These are phyloP conservation scores for Cryptoprocta ferox DNA, from an alignment of 2,797 vertebrate genomes.

Conservation along the genomic window DNA sequence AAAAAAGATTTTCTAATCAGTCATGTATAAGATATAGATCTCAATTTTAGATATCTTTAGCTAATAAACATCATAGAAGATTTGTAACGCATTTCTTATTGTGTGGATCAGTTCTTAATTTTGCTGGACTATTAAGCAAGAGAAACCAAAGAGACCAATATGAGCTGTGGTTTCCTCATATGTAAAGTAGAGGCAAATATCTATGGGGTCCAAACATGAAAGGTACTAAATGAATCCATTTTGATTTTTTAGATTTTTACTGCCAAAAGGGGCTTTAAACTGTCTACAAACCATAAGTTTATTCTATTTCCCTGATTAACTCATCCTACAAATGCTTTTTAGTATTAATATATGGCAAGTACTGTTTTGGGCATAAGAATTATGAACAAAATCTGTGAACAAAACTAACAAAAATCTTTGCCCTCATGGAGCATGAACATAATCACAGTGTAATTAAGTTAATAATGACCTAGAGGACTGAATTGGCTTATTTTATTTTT, in stretches of 20 bases:
- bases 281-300: background rate
- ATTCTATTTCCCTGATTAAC: background rate
- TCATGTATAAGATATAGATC: background rate
- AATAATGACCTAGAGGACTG: background rate
- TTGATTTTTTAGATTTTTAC: conserved; percentile 7
- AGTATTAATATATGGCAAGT: background rate
- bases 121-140: background rate
- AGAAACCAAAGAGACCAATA: background rate
- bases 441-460: background rate
- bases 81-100: background rate
- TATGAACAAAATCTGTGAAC: background rate
- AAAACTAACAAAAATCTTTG: background rate
- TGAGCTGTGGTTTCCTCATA: background rate
- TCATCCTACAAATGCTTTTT: conserved; percentile 18
- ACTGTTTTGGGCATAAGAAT: background rate
- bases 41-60: background rate
- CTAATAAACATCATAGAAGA: background rate
- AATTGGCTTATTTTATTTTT: background rate
- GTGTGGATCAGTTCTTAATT: background rate
- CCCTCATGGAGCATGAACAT: background rate
- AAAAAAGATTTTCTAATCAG: background rate
- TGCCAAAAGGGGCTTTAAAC: background rate
- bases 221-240: background rate
- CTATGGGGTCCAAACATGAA: background rate
- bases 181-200: background rate